Evolutionary conservation across 2,797 vertebrate genomes (phyloP), one percentile per base, ranked within the genome.

Genomic region (Heliangelus exortis): DNA sequence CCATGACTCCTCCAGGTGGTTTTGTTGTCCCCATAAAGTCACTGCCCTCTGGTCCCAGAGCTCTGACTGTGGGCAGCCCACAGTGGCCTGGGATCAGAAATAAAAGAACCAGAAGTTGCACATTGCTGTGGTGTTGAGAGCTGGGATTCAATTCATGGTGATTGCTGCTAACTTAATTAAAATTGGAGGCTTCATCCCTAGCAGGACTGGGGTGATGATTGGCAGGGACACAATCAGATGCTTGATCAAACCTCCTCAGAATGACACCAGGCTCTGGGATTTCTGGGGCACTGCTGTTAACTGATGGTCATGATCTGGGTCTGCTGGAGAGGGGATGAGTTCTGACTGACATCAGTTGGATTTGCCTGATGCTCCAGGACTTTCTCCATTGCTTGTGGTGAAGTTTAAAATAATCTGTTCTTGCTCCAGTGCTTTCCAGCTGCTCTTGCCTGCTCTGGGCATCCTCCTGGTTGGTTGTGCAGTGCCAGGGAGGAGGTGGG

Each of bases 101-200:
- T 75, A 21, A 75, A 67, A 67, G 82, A 39, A 18, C 62, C 61
- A 65, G 15, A 29, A 39, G 29, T 47, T 83, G n/a, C n/a, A 51
- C 3, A 2, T 17, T 57, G 62, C 80, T 85, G 68, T 83, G 34
- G 58, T 26, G 47, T 72, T 67, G 41, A 66, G 77, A 94, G 76
- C 62, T 86, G 50, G 9, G 54, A 76, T 71, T 76, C 74, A 67
- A 9, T 66, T 86, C 69, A 39, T 79, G 74, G 39, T 0, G 7
- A 31, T 63, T 84, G 57, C 81, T 92, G 51, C 50, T 84, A 62
- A 10, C n/a, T 67, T 84, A 72, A 90, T 84, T 88, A 75, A 78
- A 65, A 15, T 22, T 21, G 39, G 79, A 89, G 54, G 41, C 57
- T 85, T 59, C 71, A n/a, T 45, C 23, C 50, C 20, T 36, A 31